Evolutionary conservation across 2,113 vertebrate genomes (phyloP), one percentile per base, ranked within the genome.

Genomic region (Hemiprocne comata): DNA sequence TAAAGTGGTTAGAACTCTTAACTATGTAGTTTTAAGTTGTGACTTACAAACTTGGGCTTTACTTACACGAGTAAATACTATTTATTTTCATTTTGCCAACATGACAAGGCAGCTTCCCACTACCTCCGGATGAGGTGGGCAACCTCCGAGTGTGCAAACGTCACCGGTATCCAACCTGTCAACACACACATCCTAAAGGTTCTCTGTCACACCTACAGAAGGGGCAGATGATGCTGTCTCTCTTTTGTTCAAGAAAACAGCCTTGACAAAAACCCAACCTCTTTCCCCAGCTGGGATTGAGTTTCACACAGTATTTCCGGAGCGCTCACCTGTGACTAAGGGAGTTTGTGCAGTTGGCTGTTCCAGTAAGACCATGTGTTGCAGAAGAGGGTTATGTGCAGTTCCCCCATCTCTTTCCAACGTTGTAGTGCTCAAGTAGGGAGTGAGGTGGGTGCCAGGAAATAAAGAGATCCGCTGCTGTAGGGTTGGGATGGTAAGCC

Each of bases 321-420:
- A 44, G 31, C 1, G 2, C 98, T 98, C 96, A 99, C 99, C 99
- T 98, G 99, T 98, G 94, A 99, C 98, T 40, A 99, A 97, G 75
- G 99, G 97, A 4, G 98, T 98, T 97, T 99, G 99, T 57, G 98
- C 94, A 17, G 98, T 93, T 21, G 98, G 98, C 97, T 98, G 99
- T 94, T 99, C 99, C 98, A 99, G 97, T 29, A 99, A 94, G 57
- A 99, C 99, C 99, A 99, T 99, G 97, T 99, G 99, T 95, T 99
- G 99, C 75, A 99, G 98, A 8, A 99, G 99, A 38, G 99, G 98
- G 98, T 97, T 99, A 94, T 99, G 99, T n/a, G 98, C 97, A 0
- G 97, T 96, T 51, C 98, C 98, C 36, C 98, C 97, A 1, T 99
- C 98, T 60, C 98, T 97, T 91, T 99, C 99, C 97, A 99, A 96